Base-by-base conservation (phyloP, 2,888 invertebrate species). In the Cheilosia impressa region DNA sequence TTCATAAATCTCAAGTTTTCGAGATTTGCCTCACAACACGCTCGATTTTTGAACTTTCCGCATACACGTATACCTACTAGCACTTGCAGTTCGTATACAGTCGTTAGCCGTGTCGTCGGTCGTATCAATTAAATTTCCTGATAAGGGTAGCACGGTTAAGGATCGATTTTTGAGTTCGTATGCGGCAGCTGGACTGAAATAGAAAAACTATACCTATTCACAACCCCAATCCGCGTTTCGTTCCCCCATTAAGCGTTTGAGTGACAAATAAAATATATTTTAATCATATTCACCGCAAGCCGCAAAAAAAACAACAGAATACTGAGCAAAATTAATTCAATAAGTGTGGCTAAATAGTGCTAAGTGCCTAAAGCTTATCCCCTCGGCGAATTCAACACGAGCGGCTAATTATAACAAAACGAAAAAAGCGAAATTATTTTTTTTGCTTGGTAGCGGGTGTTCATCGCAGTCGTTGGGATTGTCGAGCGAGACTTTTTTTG, bases 321-420 rank as follows among this genome's bases (percentile, higher is more conserved):
- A 60, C 60, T 41, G 34, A 45, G 22, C 19, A 73, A 63, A 65
- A 62, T 60, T 60, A 65, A 66, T 53, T 66, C 72, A 43, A 79
- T 79, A 75, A 73, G 63, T 80, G 65, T 79, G 75, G 53, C 58
- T 63, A 52, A 79, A 69, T 38, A 69, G 63, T 75, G 57, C 69
- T 68, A 58, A 65, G 53, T 71, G 80, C 79, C 58, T 50, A 62
- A 34, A 75, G 73, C 80, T 83, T 58, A 69, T 80, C 69, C 84
- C 69, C 69, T 75, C 69, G 68, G 69, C 31, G 63, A 60, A 78
- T 78, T 83, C 53, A 73, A 63, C 80, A 80, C 80, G 68, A 79
- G 75, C 79, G 75, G 68, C 80, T 80, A 84, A 83, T 83, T 83
- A 83, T 83, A 83, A 83, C 60, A 55, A 73, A 63, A 55, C 57